These are phyloP conservation scores for Micromys minutus DNA, from an alignment of 2,113 vertebrate genomes.

Conservation along the genomic window DNA sequence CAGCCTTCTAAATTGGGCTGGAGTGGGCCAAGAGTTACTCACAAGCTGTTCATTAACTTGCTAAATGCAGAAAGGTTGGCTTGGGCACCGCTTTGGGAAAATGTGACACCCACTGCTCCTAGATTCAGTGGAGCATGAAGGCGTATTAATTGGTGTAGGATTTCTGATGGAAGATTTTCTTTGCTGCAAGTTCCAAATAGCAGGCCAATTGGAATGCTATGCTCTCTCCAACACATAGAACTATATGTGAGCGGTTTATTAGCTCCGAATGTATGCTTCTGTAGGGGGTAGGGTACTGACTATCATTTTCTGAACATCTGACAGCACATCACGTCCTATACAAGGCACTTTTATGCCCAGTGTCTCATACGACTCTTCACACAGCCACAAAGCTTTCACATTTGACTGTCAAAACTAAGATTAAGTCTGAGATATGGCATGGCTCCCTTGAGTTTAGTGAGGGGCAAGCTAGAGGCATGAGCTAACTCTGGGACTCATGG, in stretches of 20 bases:
- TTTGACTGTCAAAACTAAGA: background rate
- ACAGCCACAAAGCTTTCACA: background rate
- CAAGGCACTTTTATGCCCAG: background rate
- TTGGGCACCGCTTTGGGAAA: slow-evolving; percentile 53
- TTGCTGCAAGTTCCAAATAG: slow-evolving; percentile 52
- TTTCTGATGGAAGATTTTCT: slow-evolving; percentile 75
- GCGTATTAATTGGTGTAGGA: slow-evolving; percentile 62
- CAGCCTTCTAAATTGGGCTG: slow-evolving; percentile 56
- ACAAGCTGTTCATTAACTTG: slow-evolving; percentile 75
- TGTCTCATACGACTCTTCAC: slow-evolving; percentile 17
- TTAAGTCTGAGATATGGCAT: background rate
- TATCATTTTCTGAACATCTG: slow-evolving; percentile 21
- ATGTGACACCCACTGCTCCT: slow-evolving; percentile 61
- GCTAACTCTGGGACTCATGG: background rate
- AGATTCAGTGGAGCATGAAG: slow-evolving; percentile 66
- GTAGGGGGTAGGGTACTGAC: background rate
- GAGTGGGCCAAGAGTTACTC: slow-evolving; percentile 59
- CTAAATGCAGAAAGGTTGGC: slow-evolving; percentile 52
- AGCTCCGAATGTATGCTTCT: background rate
- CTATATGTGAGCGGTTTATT: background rate
- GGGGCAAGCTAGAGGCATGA: background rate
- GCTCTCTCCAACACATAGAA: background rate
- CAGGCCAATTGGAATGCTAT: slow-evolving; percentile 27
- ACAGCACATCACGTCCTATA: background rate
- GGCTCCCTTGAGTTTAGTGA: background rate